These are phyloP conservation scores for Ericerus pela DNA, from an alignment of 1,140 invertebrate genomes.

Conservation along the genomic window DNA sequence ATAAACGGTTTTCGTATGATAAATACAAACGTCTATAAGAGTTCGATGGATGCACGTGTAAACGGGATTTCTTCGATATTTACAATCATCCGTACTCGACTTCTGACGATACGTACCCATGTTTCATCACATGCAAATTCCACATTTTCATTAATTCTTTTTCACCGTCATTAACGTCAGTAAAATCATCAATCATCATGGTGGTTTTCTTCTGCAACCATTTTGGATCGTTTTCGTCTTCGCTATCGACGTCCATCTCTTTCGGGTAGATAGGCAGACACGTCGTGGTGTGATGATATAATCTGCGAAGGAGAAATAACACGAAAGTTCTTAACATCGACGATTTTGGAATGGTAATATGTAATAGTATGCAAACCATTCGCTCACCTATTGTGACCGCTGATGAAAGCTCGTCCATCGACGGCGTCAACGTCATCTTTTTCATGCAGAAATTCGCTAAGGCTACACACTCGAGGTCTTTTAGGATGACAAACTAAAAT, in stretches of 20 bases:
- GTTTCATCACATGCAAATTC: conserved; percentile 93
- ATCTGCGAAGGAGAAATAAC: conserved; percentile 37
- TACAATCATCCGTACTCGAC: too few species aligned
- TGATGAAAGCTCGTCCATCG: conserved; percentile 67
- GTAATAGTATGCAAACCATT: too few species aligned
- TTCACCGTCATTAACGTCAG: conserved; percentile 95
- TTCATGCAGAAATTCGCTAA: conserved; percentile 66
- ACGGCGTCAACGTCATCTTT: conserved; percentile 59
- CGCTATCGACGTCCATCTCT: conserved; percentile 85
- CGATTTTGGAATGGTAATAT: too few species aligned
- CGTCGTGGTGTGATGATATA: conserved; percentile 88
- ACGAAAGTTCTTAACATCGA: too few species aligned
- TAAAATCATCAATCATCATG: conserved; percentile 98
- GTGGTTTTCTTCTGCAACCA: conserved; percentile 89
- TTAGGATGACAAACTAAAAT: conserved; percentile 75
- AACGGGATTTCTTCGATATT: too few species aligned
- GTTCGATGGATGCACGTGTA: too few species aligned
- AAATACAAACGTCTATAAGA: too few species aligned
- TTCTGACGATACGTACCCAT: too few species aligned
- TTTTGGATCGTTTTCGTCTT: conserved; percentile 83
- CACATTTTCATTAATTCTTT: conserved; percentile 98
- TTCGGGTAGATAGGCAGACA: conserved; percentile 86
- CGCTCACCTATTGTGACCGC: conserved; percentile 78
- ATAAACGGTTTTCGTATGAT: too few species aligned
- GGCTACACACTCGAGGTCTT: conserved; percentile 46